Conservation (phyloP, 2,797 vertebrate species). For the Fistularia commersonii region DNA sequence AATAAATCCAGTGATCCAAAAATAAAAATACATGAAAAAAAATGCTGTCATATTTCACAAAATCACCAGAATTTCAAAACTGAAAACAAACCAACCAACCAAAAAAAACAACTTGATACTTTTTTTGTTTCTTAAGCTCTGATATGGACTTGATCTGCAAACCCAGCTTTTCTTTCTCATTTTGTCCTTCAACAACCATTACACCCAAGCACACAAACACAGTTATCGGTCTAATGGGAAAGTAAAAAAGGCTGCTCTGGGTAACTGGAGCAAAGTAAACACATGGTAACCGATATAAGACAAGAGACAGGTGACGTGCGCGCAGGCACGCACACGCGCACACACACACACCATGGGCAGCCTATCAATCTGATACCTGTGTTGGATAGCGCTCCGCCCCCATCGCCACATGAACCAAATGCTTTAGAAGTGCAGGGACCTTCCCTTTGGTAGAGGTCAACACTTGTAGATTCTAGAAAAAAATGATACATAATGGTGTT, state of each 20-base stretch:
- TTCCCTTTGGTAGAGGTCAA: background rate
- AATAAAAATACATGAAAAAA: too few relatives aligned
- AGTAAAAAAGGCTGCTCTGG: conserved; percentile 53
- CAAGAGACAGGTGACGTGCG: conserved; percentile 44
- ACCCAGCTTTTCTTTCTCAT: conserved; percentile 10
- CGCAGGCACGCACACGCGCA: background rate
- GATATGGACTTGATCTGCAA: too few relatives aligned
- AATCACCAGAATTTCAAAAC: too few relatives aligned
- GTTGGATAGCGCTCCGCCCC: conserved; percentile 25
- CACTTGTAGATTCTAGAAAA: background rate
- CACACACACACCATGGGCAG: background rate
- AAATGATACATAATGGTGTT: too few relatives aligned
- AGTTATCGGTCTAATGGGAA: conserved; percentile 65
- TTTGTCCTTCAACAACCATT: conserved; percentile 28
- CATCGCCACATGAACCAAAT: background rate
- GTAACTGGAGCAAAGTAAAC: conserved; percentile 60
- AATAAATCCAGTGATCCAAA: too few relatives aligned
- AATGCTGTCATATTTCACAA: too few relatives aligned
- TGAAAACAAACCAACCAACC: too few relatives aligned
- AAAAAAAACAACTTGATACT: too few relatives aligned
- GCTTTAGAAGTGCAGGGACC: background rate
- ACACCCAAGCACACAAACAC: conserved; percentile 12
- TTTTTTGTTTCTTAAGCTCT: too few relatives aligned
- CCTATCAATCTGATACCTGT: background rate
- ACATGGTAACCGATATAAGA: conserved; percentile 46